A percentile compares a stretch with the other conserved stretches of the same genome.
These are phyloP conservation scores for Crotalus horridus DNA, from an alignment of 2,113 vertebrate species.

Conservation along the genomic window DNA sequence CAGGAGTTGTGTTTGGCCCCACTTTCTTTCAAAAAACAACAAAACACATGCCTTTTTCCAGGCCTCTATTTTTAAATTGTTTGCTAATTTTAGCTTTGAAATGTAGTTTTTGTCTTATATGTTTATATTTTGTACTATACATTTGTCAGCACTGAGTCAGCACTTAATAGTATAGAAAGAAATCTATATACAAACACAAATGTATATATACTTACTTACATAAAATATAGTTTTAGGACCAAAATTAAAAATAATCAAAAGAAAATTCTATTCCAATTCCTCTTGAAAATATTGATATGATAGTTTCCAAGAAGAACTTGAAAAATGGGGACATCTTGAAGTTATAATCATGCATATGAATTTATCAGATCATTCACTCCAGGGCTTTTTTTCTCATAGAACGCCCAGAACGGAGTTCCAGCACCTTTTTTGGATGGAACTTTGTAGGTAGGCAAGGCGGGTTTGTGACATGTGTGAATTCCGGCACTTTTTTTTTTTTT, in stretches of 20 bases:
- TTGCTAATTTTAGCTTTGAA: not conserved
- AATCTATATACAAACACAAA: too few species aligned
- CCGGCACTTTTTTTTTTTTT: too few species aligned
- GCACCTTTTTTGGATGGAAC: too few species aligned
- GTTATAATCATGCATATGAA: not conserved
- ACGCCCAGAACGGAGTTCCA: too few species aligned
- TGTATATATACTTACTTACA: too few species aligned
- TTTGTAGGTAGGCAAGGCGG: too few species aligned
- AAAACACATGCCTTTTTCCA: not conserved
- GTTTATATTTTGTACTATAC: not conserved
- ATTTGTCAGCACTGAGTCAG: not conserved
- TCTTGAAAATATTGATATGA: slow-evolving; percentile 24
- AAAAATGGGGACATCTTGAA: slow-evolving; percentile 1
- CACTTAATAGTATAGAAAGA: not conserved
- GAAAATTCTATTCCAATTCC: not conserved
- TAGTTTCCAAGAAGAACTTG: slow-evolving; percentile 25
- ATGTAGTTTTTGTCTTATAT: not conserved
- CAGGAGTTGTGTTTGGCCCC: not conserved
- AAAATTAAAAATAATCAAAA: not conserved
- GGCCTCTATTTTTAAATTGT: not conserved
- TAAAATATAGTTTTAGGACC: not conserved
- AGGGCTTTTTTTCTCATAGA: too few species aligned
- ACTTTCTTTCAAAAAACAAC: not conserved
- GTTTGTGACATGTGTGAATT: too few species aligned
- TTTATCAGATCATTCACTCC: slow-evolving; percentile 27